phyloP scores from a whole-genome alignment of 2,797 vertebrate genomes.

The Nannoperca australis region DNA sequence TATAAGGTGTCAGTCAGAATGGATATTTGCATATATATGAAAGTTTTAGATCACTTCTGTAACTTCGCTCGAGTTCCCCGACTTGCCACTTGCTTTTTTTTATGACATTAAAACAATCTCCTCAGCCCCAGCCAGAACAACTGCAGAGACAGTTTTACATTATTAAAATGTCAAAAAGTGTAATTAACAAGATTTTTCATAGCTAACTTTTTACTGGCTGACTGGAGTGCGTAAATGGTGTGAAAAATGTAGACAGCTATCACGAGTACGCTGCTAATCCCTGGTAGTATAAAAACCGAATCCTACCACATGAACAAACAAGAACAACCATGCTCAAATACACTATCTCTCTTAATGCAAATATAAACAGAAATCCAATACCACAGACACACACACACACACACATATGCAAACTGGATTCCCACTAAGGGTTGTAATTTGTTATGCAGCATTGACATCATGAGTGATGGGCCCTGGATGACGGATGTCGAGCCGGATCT shows the following conservation, averaged over 20 bases:
- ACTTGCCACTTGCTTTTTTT: background rate
- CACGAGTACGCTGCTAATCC: conserved; percentile 14
- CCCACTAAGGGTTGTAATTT: conserved; percentile 28
- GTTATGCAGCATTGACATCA: conserved; percentile 26
- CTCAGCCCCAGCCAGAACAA: background rate
- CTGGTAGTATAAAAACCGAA: conserved; percentile 30
- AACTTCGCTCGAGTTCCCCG: conserved; percentile 4
- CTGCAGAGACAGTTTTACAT: conserved; percentile 16
- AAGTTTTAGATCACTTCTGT: background rate
- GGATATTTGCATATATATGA: background rate
- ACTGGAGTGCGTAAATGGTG: conserved; percentile 1
- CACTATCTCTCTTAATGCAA: conserved; percentile 33
- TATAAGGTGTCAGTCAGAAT: background rate
- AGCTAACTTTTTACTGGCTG: background rate
- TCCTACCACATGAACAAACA: conserved; percentile 64
- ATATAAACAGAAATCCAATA: conserved; percentile 46
- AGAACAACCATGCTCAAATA: conserved; percentile 48
- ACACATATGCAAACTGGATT: conserved; percentile 3
- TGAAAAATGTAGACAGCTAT: conserved; percentile 31
- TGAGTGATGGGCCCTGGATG: conserved; percentile 45
- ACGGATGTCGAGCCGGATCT: conserved; percentile 64
- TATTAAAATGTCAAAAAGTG: conserved; percentile 36
- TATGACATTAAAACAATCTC: conserved; percentile 17
- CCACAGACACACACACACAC: conserved; percentile 3
- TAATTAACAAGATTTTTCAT: conserved; percentile 28